Evolutionary conservation across 2,113 vertebrate species (phyloP).

Genomic region (Oreochromis aureus): DNA sequence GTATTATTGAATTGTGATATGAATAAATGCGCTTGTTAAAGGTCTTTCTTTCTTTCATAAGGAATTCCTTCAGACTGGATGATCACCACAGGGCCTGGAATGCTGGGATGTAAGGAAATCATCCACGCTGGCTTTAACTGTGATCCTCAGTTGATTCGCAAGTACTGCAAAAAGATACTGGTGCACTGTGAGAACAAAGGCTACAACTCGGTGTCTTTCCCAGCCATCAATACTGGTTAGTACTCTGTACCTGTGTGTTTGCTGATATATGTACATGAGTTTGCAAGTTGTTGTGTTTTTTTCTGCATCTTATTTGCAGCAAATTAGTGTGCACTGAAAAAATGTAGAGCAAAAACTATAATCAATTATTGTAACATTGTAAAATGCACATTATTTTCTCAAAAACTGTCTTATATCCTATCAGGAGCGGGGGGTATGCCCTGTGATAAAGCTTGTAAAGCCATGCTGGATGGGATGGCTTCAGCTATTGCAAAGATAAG

Average conservation of each 20-base stretch:
- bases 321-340: neutral
- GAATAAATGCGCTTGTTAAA: no score
- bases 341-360: neutral
- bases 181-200: conserved; percentile 45
- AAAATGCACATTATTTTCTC: neutral
- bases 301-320: neutral
- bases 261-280: neutral
- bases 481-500: conserved; percentile 10
- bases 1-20: no score
- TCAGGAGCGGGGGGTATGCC: conserved; percentile 33
- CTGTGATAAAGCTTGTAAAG: conserved; percentile 3
- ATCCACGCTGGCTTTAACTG: neutral
- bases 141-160: neutral
- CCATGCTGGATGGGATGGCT: conserved; percentile 57
- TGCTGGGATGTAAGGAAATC: conserved; percentile 49
- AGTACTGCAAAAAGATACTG: conserved; percentile 42
- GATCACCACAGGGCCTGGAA: conserved; percentile 39
- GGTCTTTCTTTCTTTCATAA: neutral
- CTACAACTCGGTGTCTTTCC: conserved; percentile 44
- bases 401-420: neutral
- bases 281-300: neutral
- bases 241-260: neutral
- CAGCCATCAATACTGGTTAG: conserved; percentile 60
- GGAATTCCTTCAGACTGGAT: neutral
- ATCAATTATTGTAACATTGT: neutral